These are phyloP conservation scores for Serilophus lunatus DNA, from an alignment of 2,113 vertebrate species.

Conservation along the genomic window DNA sequence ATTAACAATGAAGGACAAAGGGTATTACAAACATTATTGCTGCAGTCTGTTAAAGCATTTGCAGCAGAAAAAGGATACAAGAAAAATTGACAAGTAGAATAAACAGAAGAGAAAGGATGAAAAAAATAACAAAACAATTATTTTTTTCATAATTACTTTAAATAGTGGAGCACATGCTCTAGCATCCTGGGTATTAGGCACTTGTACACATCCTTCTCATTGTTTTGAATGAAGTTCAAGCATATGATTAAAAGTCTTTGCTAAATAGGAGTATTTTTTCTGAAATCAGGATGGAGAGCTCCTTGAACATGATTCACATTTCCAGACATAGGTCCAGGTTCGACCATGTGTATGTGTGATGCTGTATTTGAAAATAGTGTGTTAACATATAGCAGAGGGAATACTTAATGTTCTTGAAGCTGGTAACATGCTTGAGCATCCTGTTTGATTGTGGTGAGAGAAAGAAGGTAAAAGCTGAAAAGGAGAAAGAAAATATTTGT, in stretches of 20 bases:
- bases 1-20: conserved; percentile 5
- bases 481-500: conserved; percentile 21
- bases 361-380: conserved; percentile 17
- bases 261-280: not conserved
- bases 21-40: not conserved
- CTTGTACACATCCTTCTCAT: not conserved
- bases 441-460: not conserved
- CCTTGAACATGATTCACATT: not conserved
- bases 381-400: not conserved
- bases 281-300: not conserved
- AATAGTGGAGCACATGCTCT: not conserved
- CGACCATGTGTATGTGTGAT: not conserved
- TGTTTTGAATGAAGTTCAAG: not conserved
- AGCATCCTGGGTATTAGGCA: not conserved
- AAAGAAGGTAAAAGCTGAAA: conserved; percentile 24
- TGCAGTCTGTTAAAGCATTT: conserved; percentile 8
- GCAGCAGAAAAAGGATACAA: not conserved
- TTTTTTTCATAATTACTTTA: not conserved
- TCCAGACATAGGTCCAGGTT: not conserved
- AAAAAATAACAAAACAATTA: not conserved
- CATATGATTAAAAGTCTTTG: not conserved
- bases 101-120: not conserved
- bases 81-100: not conserved
- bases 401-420: conserved; percentile 28
- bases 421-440: conserved; percentile 20